Evolutionary conservation across 2,113 vertebrate genomes (phyloP).

Genomic region (Prochilodus magdalenae): DNA sequence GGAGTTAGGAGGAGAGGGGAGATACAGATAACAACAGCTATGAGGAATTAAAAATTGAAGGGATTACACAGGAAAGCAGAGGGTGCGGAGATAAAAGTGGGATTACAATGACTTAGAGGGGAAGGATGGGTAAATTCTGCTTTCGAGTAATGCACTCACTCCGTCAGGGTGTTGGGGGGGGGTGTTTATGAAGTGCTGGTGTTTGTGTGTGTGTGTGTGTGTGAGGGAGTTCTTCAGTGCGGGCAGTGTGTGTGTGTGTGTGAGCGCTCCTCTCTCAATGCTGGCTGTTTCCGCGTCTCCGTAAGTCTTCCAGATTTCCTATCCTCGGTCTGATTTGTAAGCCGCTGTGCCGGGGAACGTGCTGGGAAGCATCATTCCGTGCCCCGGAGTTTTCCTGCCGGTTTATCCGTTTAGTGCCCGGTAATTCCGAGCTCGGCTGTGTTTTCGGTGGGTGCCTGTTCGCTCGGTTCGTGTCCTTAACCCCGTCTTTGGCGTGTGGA

Average conservation of each 20-base stretch:
- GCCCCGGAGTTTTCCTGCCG: too few relatives aligned
- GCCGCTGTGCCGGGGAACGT: too few relatives aligned
- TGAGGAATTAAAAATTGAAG: constrained; percentile 80
- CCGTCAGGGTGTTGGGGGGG: constrained; percentile 66
- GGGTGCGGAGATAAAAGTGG: constrained; percentile 80
- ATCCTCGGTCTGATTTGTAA: too few relatives aligned
- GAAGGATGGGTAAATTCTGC: constrained; percentile 77
- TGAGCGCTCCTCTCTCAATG: constrained; percentile 56
- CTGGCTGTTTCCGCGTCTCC: constrained; percentile 65
- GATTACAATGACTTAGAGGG: constrained; percentile 83
- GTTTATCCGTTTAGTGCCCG: too few relatives aligned
- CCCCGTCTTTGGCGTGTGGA: too few relatives aligned
- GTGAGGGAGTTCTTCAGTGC: constrained; percentile 41
- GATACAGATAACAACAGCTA: constrained; percentile 77
- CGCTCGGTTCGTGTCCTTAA: too few relatives aligned
- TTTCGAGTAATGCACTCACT: constrained; percentile 81
- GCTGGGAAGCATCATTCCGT: too few relatives aligned
- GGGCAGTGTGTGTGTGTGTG: constrained; percentile 54
- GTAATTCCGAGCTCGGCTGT: too few relatives aligned
- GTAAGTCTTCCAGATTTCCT: constrained; percentile 63
- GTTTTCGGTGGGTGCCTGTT: too few relatives aligned
- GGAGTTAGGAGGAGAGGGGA: constrained; percentile 31
- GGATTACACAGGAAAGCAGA: constrained; percentile 82
- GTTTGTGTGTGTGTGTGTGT: constrained; percentile 51
- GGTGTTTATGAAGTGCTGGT: constrained; percentile 44